A percentile compares a stretch with the other conserved stretches of the same genome.
Conservation (phyloP, 2,113 vertebrate genomes). For the Burhinus oedicnemus region DNA sequence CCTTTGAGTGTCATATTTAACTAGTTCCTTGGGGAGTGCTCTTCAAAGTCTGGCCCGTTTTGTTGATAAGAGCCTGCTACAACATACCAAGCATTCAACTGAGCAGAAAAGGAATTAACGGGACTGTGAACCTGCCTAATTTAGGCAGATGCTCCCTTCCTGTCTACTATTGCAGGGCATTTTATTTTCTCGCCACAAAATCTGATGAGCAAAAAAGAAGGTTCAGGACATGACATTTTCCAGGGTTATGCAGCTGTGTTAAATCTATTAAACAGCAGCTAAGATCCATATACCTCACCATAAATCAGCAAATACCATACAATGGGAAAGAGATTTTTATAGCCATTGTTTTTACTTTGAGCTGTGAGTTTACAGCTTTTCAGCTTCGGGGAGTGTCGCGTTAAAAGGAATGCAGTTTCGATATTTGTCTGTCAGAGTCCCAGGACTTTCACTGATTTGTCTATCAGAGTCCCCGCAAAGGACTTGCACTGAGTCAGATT, state of each 20-base stretch:
- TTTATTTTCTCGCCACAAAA: not conserved
- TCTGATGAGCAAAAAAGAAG: not conserved
- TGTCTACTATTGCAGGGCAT: not conserved
- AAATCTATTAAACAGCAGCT: conserved; percentile 34
- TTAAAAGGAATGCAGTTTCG: no score
- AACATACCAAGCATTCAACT: not conserved
- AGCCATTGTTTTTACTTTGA: conserved; percentile 29
- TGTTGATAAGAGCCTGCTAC: not conserved
- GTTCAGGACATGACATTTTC: conserved; percentile 18
- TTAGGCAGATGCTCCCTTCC: not conserved
- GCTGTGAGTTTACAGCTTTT: conserved; percentile 1
- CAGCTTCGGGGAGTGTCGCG: not conserved
- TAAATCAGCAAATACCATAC: conserved; percentile 49
- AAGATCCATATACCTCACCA: conserved; percentile 24
- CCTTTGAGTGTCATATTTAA: not conserved
- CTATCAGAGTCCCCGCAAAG: no score
- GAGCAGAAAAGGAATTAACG: not conserved
- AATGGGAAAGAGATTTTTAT: conserved; percentile 19
- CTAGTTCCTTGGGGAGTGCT: not conserved
- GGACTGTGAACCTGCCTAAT: not conserved
- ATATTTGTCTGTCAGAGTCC: no score
- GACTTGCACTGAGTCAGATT: no score
- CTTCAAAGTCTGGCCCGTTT: not conserved
- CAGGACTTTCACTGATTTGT: no score
- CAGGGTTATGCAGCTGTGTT: conserved; percentile 45